Percentiles rank a stretch among this genome's conserved stretches.
These are phyloP conservation scores for Prenolepis imparis DNA, from an alignment of 2,888 invertebrate genomes.

Conservation along the genomic window DNA sequence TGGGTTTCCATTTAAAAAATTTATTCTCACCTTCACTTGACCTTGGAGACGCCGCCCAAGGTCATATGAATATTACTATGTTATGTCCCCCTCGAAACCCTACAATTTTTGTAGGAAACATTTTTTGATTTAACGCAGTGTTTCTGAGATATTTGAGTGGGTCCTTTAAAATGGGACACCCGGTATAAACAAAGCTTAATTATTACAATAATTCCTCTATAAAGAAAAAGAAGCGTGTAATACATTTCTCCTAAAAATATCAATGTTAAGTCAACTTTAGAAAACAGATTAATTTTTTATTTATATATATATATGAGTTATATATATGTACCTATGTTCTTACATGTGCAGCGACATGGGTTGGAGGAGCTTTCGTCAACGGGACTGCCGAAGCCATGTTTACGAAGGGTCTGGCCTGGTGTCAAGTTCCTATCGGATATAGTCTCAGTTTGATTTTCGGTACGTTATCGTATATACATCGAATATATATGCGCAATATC, in stretches of 20 bases:
- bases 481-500: neutral
- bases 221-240: neutral
- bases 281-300: neutral
- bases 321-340: neutral
- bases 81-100: too few relatives aligned
- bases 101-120: too few relatives aligned
- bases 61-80: too few relatives aligned
- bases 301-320: too few relatives aligned
- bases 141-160: too few relatives aligned
- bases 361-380: slow-evolving; percentile 91
- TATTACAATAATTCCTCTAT: neutral
- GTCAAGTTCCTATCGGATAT: slow-evolving; percentile 91
- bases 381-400: slow-evolving; percentile 91
- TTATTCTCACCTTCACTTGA: too few relatives aligned
- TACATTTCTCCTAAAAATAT: neutral
- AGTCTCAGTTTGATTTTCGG: slow-evolving; percentile 90
- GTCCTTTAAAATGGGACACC: too few relatives aligned
- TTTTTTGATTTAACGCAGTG: too few relatives aligned
- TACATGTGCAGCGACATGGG: slow-evolving; percentile 85
- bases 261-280: neutral
- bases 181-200: neutral
- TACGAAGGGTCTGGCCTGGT: slow-evolving; percentile 89
- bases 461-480: slow-evolving; percentile 85
- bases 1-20: too few relatives aligned
- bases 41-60: too few relatives aligned